Percentiles rank a stretch among this genome's conserved stretches.
Evolutionary conservation across 2,113 vertebrate species (phyloP).

Genomic region (Scortum barcoo): DNA sequence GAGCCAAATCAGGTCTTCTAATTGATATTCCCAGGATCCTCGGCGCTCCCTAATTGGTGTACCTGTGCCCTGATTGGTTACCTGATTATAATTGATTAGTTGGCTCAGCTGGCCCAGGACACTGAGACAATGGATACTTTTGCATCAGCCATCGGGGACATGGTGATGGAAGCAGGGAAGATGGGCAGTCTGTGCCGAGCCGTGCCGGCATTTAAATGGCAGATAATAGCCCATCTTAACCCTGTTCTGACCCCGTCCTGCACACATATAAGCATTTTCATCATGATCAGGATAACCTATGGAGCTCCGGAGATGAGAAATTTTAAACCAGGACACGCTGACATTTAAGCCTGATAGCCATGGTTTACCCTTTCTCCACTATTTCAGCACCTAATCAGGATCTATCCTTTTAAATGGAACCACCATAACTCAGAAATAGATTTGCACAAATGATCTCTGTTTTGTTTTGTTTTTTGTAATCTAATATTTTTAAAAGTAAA

Average conservation of each 20-base stretch:
- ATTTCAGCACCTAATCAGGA: neutral
- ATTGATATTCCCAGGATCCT: conserved; percentile 74
- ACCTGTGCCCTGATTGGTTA: conserved; percentile 77
- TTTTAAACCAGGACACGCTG: conserved; percentile 3
- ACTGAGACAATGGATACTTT: conserved; percentile 41
- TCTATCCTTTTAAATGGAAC: neutral
- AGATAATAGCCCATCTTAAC: conserved; percentile 30
- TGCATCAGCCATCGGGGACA: conserved; percentile 22
- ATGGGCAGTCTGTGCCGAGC: conserved; percentile 7
- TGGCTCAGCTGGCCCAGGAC: conserved; percentile 61
- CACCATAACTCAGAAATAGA: neutral
- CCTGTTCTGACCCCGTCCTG: neutral
- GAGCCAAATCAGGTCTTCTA: conserved; percentile 69
- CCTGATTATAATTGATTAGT: conserved; percentile 78
- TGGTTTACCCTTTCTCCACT: neutral
- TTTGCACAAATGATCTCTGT: neutral
- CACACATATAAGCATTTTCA: neutral
- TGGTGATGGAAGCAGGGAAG: neutral
- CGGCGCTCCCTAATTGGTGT: conserved; percentile 64
- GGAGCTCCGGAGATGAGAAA: neutral
- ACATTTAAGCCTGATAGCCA: conserved; percentile 31
- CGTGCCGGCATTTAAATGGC: neutral
- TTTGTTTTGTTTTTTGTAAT: neutral
- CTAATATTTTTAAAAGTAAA: neutral
- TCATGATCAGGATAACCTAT: conserved; percentile 10